Percentiles rank a stretch among this genome's conserved stretches.
Evolutionary conservation across 2,797 vertebrate genomes (phyloP).

Genomic region (Adrianichthys oophorus): DNA sequence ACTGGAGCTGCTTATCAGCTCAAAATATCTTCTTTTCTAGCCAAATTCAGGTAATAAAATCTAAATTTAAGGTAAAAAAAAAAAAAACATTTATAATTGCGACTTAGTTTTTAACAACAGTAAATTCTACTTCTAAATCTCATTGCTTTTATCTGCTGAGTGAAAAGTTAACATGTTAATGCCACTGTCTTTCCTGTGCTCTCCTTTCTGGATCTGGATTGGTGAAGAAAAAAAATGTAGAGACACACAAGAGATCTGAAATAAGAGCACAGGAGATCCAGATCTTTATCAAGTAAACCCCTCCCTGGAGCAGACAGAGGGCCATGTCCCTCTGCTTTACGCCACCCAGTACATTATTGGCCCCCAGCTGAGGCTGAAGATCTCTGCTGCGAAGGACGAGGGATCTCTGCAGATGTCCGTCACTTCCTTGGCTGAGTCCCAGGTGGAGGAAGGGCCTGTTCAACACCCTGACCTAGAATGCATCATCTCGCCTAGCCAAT

Average conservation of each 20-base stretch:
- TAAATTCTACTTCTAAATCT: conserved; percentile 29
- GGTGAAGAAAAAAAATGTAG: not conserved
- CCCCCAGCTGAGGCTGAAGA: conserved; percentile 39
- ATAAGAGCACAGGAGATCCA: conserved; percentile 46
- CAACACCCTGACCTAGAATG: conserved; percentile 30
- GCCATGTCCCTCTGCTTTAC: conserved; percentile 26
- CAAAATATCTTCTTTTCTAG: conserved; percentile 39
- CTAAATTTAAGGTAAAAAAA: conserved; percentile 41
- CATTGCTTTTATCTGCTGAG: conserved; percentile 23
- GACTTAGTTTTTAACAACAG: too few species aligned
- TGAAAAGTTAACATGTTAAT: conserved; percentile 19
- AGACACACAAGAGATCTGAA: conserved; percentile 7
- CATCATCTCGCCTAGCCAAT: conserved; percentile 39
- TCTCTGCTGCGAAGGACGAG: conserved; percentile 21
- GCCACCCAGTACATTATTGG: conserved; percentile 30
- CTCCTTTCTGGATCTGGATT: conserved; percentile 15
- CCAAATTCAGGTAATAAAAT: conserved; percentile 59
- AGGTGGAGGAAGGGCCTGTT: conserved; percentile 27
- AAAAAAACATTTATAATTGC: conserved; percentile 28
- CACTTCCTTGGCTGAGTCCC: conserved; percentile 15
- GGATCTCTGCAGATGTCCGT: conserved; percentile 22
- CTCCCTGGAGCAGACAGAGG: conserved; percentile 38
- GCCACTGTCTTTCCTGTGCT: conserved; percentile 40
- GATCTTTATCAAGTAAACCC: conserved; percentile 20
- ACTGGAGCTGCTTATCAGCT: conserved; percentile 60